Evolutionary conservation across 2,888 invertebrate genomes (phyloP).

Genomic region (Elegia similella): DNA sequence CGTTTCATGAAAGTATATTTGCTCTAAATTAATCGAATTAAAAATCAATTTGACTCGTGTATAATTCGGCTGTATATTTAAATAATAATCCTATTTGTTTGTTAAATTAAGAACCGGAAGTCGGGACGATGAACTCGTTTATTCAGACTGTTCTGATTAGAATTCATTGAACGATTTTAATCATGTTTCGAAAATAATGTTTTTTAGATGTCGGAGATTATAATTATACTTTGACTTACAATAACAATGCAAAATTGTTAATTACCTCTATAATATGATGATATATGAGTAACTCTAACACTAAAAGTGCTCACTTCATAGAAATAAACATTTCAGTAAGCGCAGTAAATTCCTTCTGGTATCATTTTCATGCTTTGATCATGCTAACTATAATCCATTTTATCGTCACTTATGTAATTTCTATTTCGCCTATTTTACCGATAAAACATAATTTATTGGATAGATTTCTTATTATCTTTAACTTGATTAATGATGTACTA

Average conservation of each 20-base stretch:
- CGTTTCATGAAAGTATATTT: neutral
- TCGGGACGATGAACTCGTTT: slow-evolving; percentile 4
- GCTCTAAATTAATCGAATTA: neutral
- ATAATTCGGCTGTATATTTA: slow-evolving; percentile 3
- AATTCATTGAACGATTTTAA: neutral
- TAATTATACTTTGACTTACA: no score
- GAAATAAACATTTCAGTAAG: neutral
- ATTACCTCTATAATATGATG: no score
- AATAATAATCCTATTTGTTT: slow-evolving; percentile 7
- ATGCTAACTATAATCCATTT: slow-evolving; percentile 3
- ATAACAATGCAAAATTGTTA: no score
- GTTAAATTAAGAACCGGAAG: slow-evolving; percentile 1
- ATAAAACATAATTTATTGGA: slow-evolving; percentile 10
- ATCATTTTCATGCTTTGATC: neutral
- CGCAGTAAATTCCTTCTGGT: neutral
- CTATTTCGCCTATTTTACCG: no score
- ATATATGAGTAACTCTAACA: no score
- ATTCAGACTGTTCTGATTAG: neutral
- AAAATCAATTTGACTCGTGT: neutral
- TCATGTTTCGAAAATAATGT: neutral
- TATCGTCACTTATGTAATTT: neutral
- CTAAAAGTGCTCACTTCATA: no score
- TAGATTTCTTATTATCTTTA: neutral
- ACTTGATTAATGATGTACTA: slow-evolving; percentile 8
- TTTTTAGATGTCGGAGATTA: no score